These are phyloP conservation scores for Sinocyclocheilus anophthalmus DNA, from an alignment of 2,113 vertebrate genomes.

Conservation along the genomic window DNA sequence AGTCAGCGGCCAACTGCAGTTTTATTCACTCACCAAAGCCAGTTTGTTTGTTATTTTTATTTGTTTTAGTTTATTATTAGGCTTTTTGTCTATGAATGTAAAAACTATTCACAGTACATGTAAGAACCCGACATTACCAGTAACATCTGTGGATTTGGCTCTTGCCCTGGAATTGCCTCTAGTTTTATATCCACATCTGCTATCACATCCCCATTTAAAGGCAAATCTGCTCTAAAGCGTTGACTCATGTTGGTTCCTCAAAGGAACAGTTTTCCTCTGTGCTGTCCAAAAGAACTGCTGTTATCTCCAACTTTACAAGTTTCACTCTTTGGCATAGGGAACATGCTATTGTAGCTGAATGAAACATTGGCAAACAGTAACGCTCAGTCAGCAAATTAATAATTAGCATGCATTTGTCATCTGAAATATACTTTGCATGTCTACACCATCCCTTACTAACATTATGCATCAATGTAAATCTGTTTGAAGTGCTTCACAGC, in stretches of 20 bases:
- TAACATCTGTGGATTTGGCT: not conserved
- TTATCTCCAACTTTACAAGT: not conserved
- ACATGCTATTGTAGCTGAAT: not conserved
- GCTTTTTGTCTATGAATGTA: no score
- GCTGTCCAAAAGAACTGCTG: not conserved
- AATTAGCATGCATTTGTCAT: not conserved
- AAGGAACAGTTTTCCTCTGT: not conserved
- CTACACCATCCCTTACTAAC: not conserved
- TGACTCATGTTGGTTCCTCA: conserved; percentile 18
- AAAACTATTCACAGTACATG: not conserved
- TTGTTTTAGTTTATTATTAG: no score
- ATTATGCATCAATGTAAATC: not conserved
- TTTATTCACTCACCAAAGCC: no score
- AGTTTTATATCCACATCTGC: conserved; percentile 20
- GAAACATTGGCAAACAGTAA: not conserved
- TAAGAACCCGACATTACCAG: not conserved
- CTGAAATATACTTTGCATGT: not conserved
- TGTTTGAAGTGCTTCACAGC: not conserved
- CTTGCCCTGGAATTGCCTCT: not conserved
- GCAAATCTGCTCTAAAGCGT: conserved; percentile 2
- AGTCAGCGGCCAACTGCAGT: no score
- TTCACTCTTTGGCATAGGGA: not conserved
- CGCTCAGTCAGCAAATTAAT: not conserved
- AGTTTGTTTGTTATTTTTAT: no score
- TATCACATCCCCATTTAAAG: conserved; percentile 2